Evolutionary conservation across 2,797 vertebrate genomes (phyloP).

Genomic region (Apodemus agrarius): DNA sequence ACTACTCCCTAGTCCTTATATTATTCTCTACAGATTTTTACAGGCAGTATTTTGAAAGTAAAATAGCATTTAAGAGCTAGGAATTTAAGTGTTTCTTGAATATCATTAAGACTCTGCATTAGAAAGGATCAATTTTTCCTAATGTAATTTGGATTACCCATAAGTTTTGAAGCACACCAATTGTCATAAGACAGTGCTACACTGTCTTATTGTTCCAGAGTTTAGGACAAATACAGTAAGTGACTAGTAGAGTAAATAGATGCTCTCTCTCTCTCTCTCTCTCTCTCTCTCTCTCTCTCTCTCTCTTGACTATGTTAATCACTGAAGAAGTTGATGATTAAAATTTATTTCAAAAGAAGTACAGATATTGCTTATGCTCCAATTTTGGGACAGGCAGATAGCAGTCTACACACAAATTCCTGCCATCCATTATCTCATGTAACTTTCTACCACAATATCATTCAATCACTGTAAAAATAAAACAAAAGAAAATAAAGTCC

Average conservation of each 20-base stretch:
- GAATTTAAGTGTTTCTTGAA: background rate
- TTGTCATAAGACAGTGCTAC: background rate
- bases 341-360: background rate
- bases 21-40: conserved; percentile 51
- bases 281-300: too few relatives aligned
- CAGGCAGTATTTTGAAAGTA: background rate
- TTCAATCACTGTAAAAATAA: background rate
- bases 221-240: conserved; percentile 1
- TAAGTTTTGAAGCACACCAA: conserved; percentile 2
- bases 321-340: background rate
- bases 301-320: background rate
- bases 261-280: too few relatives aligned
- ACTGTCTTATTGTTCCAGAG: background rate
- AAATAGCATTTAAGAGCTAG: background rate
- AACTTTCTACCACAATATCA: background rate
- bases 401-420: background rate
- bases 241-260: background rate
- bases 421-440: background rate
- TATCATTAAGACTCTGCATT: conserved; percentile 27
- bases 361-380: background rate
- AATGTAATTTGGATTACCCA: background rate
- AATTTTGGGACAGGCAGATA: too few relatives aligned
- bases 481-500: background rate
- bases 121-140: background rate
- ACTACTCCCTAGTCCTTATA: conserved; percentile 6